Base-by-base conservation (phyloP, 2,797 vertebrate species). In the Sternotherus odoratus region DNA sequence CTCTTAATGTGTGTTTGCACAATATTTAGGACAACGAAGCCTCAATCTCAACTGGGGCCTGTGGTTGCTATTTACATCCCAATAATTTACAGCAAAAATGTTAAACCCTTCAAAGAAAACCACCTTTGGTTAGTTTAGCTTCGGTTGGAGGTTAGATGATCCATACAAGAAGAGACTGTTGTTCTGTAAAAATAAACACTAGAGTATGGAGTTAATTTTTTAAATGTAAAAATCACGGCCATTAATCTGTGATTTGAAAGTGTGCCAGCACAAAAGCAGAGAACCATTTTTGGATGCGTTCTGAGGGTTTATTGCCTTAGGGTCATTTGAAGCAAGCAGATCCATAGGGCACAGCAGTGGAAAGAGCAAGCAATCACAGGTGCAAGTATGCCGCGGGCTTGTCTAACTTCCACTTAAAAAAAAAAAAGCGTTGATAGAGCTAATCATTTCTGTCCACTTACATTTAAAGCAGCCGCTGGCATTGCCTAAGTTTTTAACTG, bases 291-390 rank as follows among this genome's bases (percentile, higher is more conserved):
- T 30, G 85, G 85, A 72, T 83, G 74, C 12, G 1, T 79, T 78
- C 90, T 53, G 36, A 96, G 94, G 87, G 87, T 93, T 94, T 54
- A 77, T 87, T 88, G 97, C 97, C 95, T 95, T 87, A 89, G 96
- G 97, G 94, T 88, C 96, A 95, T 89, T 72, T 95, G 96, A 93
- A 97, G 96, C 91, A 95, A 97, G 97, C 92, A 97, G 94, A 95
- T 97, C 95, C 88, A 0, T 83, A 94, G 96, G 95, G 95, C 94
- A 94, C 90, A 66, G 85, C 77, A 43, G 92, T 86, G 75, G 63
- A 92, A 96, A 82, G 79, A 95, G 80, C 85, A 90, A 96, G 91
- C 82, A 92, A 88, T 91, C 89, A 90, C 95, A 96, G 96, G 92
- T 97, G 85, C 87, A 91, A 54, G 88, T 87, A 78, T 94, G 92